Evolutionary conservation across 2,888 invertebrate genomes (phyloP).

Genomic region (Zeuzera pyrina): DNA sequence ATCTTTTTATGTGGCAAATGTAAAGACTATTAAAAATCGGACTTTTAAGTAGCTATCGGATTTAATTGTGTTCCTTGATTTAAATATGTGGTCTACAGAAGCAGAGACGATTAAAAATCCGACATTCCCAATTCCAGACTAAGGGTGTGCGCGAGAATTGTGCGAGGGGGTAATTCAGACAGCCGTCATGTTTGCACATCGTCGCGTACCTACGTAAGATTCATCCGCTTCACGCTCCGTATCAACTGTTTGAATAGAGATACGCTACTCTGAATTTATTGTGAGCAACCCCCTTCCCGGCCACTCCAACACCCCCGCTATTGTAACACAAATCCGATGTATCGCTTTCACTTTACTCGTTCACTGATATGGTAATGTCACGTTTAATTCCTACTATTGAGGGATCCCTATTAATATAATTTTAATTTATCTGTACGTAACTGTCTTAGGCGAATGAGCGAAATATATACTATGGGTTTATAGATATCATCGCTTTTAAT

Average conservation of each 20-base stretch:
- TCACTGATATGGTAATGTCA: conserved; percentile 60
- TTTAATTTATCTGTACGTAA: no score
- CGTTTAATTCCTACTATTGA: no score
- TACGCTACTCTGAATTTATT: conserved; percentile 64
- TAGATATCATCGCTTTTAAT: no score
- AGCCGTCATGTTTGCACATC: conserved; percentile 48
- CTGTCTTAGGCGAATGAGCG: no score
- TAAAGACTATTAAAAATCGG: no score
- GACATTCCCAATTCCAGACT: neutral
- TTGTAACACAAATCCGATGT: conserved; percentile 65
- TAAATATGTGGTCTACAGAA: no score
- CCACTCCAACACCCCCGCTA: conserved; percentile 29
- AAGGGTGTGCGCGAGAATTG: neutral
- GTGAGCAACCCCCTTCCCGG: conserved; percentile 32
- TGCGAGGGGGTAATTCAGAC: conserved; percentile 11
- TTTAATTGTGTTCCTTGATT: no score
- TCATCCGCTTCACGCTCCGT: conserved; percentile 50
- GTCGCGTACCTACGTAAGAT: conserved; percentile 60
- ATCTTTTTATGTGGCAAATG: no score
- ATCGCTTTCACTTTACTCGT: conserved; percentile 60
- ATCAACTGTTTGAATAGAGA: conserved; percentile 71
- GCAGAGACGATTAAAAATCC: conserved; percentile 1
- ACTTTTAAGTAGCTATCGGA: no score
- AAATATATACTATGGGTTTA: no score
- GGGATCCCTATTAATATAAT: no score